Percentiles rank a stretch among this genome's conserved stretches.
Conservation (phyloP, 2,888 invertebrate species). For the Epicampocera succincta region DNA sequence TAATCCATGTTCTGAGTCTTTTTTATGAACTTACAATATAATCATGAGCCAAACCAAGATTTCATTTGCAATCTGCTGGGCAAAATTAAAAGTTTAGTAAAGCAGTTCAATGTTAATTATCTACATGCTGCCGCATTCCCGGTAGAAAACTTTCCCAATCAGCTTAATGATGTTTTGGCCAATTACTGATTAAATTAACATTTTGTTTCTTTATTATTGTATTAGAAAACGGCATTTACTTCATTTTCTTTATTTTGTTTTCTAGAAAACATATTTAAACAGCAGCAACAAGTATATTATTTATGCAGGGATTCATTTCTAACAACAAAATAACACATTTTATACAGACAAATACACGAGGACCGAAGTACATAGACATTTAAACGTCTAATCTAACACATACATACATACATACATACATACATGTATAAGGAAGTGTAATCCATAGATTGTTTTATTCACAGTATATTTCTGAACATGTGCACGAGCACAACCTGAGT, state of each 20-base stretch:
- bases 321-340: background rate
- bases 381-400: background rate
- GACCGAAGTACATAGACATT: background rate
- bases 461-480: background rate
- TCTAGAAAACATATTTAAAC: background rate
- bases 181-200: conserved; percentile 20
- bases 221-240: background rate
- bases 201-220: background rate
- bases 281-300: conserved; percentile 40
- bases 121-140: too few species aligned
- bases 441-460: background rate
- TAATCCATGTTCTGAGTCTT: too few species aligned
- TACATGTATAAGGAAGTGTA: background rate
- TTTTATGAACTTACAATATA: too few species aligned
- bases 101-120: too few species aligned
- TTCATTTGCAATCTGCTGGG: too few species aligned
- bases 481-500: conserved; percentile 1
- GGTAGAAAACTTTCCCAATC: too few species aligned
- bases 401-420: background rate
- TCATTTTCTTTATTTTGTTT: background rate
- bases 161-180: background rate
- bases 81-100: too few species aligned
- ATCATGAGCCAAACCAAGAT: too few species aligned
- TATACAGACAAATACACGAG: background rate
- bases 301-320: background rate